Percentiles rank a stretch among this genome's conserved stretches.
Evolutionary conservation across 92 coral and sea anemone species (phyloP).

Genomic region (Diadumene lineata): DNA sequence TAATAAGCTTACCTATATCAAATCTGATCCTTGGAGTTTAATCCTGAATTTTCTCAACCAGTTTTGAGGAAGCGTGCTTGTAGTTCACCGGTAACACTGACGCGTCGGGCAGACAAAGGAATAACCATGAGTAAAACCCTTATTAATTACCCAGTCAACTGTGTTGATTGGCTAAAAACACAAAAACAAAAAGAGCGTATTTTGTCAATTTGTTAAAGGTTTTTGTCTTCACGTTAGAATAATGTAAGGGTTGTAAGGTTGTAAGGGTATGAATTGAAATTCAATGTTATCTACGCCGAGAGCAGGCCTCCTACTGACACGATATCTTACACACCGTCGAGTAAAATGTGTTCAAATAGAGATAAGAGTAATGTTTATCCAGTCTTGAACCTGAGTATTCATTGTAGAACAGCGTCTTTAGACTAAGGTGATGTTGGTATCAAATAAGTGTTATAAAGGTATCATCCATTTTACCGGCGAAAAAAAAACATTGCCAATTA

Average conservation of each 20-base stretch:
- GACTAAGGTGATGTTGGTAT: too few relatives aligned
- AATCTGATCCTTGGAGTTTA: not conserved
- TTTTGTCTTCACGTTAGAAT: slow-evolving; percentile 11
- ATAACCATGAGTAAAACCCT: slow-evolving; percentile 9
- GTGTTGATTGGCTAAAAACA: slow-evolving; percentile 23
- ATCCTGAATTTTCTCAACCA: slow-evolving; percentile 1
- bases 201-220: slow-evolving; percentile 25
- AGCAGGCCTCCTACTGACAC: slow-evolving; percentile 13
- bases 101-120: slow-evolving; percentile 15
- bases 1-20: not conserved
- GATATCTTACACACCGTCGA: slow-evolving; percentile 6
- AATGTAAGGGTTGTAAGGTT: too few relatives aligned
- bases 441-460: too few relatives aligned
- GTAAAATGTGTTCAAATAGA: slow-evolving; percentile 20
- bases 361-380: slow-evolving; percentile 12
- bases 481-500: too few relatives aligned
- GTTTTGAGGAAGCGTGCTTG: not conserved
- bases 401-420: not conserved
- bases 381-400: slow-evolving; percentile 7
- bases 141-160: slow-evolving; percentile 20
- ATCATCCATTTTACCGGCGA: too few relatives aligned
- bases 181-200: slow-evolving; percentile 11
- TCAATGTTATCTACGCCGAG: not conserved
- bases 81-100: not conserved
- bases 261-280: slow-evolving; percentile 20